Evolutionary conservation across 2,113 vertebrate genomes (phyloP), one percentile per base, ranked within the genome.

Genomic region (Sturnus vulgaris): DNA sequence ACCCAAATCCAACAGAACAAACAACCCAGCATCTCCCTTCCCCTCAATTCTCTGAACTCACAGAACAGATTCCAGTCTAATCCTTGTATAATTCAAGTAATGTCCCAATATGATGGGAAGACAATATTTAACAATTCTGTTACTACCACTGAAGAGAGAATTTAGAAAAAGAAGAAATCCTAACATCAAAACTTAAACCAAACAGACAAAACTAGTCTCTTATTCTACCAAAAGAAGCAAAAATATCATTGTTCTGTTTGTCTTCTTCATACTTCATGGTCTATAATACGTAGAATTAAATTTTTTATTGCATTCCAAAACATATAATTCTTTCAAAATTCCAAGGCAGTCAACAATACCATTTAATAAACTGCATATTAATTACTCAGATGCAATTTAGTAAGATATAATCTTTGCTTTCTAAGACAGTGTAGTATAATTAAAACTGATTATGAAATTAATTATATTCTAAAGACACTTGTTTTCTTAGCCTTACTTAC

Each of bases 381-480:
- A 96, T 97, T 97, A 88, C 81, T 96, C 55, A 81, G 56, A 87
- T 95, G 92, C 49, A 96, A 97, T 97, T 97, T 94, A 91, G 16
- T 86, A 82, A 84, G 89, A 95, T 90, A 97, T 96, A 94, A 97
- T 96, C 73, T 87, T 84, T 82, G 80, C 94, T 97, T 97, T 95
- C 76, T 96, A 96, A 97, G 77, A 95, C 70, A 97, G 63, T 55
- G 91, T 95, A 88, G 31, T 73, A 42, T 95, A 97, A 97, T 97
- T 97, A 97, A 97, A 98, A 97, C 33, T 61, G 87, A 96, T 96
- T 93, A 97, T 91, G 60, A 95, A 97, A 98, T 97, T 96, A 97
- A 97, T 96, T 96, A 68, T 95, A 88, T 96, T 97, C 92, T 95
- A 93, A 98, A 97, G 78, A 37, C 95, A 73, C 49, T 96, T 94